Conservation (phyloP, 2,797 vertebrate species). For the Gymnocypris eckloni region DNA sequence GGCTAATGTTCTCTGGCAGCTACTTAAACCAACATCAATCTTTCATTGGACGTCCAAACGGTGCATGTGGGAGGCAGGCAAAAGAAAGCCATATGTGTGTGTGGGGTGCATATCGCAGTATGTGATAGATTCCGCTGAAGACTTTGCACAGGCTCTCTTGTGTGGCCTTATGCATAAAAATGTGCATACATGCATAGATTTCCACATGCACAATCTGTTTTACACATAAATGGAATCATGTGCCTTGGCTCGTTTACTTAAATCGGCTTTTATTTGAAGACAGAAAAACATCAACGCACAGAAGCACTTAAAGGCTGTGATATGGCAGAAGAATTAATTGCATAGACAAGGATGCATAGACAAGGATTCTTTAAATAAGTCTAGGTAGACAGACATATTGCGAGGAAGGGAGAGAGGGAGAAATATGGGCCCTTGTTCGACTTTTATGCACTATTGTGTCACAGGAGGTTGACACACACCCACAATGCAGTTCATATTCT, state of each 20-base stretch:
- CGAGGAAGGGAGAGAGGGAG: neutral
- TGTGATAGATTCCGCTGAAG: constrained; percentile 12
- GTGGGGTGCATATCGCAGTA: constrained; percentile 33
- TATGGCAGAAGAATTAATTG: constrained; percentile 11
- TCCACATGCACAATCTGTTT: constrained; percentile 14
- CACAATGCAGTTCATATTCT: constrained; percentile 35
- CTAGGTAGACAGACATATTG: constrained; percentile 26
- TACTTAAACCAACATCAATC: constrained; percentile 83
- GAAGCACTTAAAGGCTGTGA: constrained; percentile 6
- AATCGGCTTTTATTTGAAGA: constrained; percentile 12
- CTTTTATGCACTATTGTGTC: constrained; percentile 38
- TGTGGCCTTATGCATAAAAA: constrained; percentile 30
- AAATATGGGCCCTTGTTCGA: constrained; percentile 23
- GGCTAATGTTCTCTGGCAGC: constrained; percentile 80
- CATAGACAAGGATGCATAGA: constrained; percentile 10
- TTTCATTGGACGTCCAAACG: constrained; percentile 72
- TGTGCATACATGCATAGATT: neutral
- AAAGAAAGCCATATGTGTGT: constrained; percentile 43
- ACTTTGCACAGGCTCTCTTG: neutral
- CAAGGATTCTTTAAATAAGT: constrained; percentile 37
- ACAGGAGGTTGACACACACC: constrained; percentile 49
- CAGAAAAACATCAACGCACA: neutral
- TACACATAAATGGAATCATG: constrained; percentile 14
- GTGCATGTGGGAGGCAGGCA: constrained; percentile 58
- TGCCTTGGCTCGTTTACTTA: neutral